phyloP scores from a whole-genome alignment of 2,888 invertebrate species.

The Erynnis tages region DNA sequence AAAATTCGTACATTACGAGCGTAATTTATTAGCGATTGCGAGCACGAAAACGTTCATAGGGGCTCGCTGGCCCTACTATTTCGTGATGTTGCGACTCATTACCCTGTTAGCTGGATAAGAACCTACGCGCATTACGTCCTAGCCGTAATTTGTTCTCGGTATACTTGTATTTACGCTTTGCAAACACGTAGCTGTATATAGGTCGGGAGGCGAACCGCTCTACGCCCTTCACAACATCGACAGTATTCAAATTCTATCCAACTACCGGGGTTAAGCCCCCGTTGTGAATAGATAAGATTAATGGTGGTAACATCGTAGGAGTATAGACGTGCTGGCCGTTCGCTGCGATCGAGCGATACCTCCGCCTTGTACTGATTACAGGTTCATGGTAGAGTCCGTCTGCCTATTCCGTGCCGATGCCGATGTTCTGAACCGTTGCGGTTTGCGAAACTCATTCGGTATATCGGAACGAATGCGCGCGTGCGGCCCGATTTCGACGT shows the following conservation, averaged over 20 bases:
- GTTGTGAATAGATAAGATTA: slow-evolving; percentile 70
- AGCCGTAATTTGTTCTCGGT: slow-evolving; percentile 33
- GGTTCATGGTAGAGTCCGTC: slow-evolving; percentile 30
- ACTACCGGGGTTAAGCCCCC: slow-evolving; percentile 48
- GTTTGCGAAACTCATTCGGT: slow-evolving; percentile 33
- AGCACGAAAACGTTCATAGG: slow-evolving; percentile 36
- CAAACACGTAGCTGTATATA: slow-evolving; percentile 42
- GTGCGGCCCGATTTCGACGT: slow-evolving; percentile 37
- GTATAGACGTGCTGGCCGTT: slow-evolving; percentile 44
- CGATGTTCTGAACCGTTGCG: slow-evolving; percentile 47
- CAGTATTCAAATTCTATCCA: slow-evolving; percentile 65
- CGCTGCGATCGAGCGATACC: slow-evolving; percentile 40
- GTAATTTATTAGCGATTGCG: slow-evolving; percentile 38
- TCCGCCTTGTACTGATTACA: slow-evolving; percentile 48
- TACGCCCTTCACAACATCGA: slow-evolving; percentile 42
- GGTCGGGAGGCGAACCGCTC: slow-evolving; percentile 35
- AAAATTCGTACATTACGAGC: slow-evolving; percentile 36
- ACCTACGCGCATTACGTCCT: slow-evolving; percentile 27
- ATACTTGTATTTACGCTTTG: slow-evolving; percentile 42
- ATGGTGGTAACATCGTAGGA: slow-evolving; percentile 53
- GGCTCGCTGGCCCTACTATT: slow-evolving; percentile 35
- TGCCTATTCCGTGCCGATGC: slow-evolving; percentile 27
- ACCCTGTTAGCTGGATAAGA: slow-evolving; percentile 32
- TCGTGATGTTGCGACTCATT: slow-evolving; percentile 39
- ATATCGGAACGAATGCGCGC: slow-evolving; percentile 36